Percentiles rank a stretch among this genome's conserved stretches.
Conservation (phyloP, 2,888 invertebrate genomes). For the Melitaea athalia region DNA sequence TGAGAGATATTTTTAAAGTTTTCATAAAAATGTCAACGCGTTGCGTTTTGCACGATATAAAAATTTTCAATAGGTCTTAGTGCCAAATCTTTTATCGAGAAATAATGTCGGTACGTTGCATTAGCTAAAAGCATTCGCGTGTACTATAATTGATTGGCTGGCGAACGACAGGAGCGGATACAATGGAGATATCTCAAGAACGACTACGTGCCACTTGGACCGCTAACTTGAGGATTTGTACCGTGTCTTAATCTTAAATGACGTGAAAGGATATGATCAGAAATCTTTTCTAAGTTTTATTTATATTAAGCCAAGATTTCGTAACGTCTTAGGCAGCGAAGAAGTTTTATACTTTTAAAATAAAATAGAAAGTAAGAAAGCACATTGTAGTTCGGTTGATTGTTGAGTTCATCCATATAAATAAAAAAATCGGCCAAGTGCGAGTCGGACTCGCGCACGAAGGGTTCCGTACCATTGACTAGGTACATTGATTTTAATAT, state of each 20-base stretch:
- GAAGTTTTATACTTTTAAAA: no score
- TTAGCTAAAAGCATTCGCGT: slow-evolving; percentile 66
- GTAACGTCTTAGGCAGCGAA: no score
- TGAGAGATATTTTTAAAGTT: background rate
- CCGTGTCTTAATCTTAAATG: slow-evolving; percentile 10
- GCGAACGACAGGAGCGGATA: slow-evolving; percentile 38
- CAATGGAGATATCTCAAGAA: slow-evolving; percentile 20
- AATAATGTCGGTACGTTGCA: slow-evolving; percentile 43
- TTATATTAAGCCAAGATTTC: no score
- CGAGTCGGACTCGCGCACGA: no score
- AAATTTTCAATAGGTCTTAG: slow-evolving; percentile 24
- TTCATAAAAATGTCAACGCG: slow-evolving; percentile 3
- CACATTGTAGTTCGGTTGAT: no score
- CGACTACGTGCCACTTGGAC: slow-evolving; percentile 18
- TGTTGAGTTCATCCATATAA: no score
- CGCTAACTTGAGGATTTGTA: slow-evolving; percentile 6
- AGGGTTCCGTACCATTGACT: no score
- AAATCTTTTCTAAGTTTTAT: background rate
- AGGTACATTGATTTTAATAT: no score
- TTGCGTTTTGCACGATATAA: slow-evolving; percentile 10
- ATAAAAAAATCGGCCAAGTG: no score
- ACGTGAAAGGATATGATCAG: background rate
- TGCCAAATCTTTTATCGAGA: slow-evolving; percentile 31
- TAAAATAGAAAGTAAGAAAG: no score
- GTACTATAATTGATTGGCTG: slow-evolving; percentile 65